These are phyloP conservation scores for Malurus alboscapulatus DNA, from an alignment of 2,113 vertebrate genomes.

Conservation along the genomic window DNA sequence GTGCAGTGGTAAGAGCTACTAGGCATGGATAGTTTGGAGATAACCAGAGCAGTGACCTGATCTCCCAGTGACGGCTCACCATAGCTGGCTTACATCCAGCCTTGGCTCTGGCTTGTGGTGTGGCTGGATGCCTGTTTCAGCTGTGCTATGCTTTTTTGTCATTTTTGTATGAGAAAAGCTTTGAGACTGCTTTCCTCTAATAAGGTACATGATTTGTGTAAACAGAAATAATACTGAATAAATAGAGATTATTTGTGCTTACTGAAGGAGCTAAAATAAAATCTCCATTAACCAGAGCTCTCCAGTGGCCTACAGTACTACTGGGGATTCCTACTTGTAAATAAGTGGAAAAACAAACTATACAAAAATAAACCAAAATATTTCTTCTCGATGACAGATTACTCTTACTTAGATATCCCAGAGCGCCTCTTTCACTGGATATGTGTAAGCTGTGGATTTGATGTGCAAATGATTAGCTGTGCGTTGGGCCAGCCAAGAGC, in stretches of 20 bases:
- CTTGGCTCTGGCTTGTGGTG: not conserved
- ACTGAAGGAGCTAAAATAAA: not conserved
- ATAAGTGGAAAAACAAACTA: constrained; percentile 19
- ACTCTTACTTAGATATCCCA: not conserved
- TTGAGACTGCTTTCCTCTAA: not conserved
- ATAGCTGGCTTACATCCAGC: not conserved
- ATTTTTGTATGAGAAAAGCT: not conserved
- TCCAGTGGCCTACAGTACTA: not conserved
- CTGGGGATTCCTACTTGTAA: constrained; percentile 22
- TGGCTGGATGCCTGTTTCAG: not conserved
- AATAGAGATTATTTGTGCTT: not conserved
- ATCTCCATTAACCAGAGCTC: not conserved
- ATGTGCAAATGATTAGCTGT: not conserved
- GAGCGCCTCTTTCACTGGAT: not conserved
- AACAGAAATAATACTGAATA: not conserved
- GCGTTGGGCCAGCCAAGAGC: not conserved
- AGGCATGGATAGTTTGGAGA: not conserved
- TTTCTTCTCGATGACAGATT: not conserved
- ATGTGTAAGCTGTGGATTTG: not conserved
- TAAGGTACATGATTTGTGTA: not conserved
- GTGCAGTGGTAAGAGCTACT: not conserved
- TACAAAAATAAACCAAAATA: not conserved
- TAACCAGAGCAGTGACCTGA: not conserved
- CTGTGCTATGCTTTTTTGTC: not conserved
- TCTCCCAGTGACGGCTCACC: accelerated